Evolutionary conservation across 2,797 vertebrate genomes (phyloP), one percentile per base, ranked within the genome.

Genomic region (Cyprinodon diabolis): DNA sequence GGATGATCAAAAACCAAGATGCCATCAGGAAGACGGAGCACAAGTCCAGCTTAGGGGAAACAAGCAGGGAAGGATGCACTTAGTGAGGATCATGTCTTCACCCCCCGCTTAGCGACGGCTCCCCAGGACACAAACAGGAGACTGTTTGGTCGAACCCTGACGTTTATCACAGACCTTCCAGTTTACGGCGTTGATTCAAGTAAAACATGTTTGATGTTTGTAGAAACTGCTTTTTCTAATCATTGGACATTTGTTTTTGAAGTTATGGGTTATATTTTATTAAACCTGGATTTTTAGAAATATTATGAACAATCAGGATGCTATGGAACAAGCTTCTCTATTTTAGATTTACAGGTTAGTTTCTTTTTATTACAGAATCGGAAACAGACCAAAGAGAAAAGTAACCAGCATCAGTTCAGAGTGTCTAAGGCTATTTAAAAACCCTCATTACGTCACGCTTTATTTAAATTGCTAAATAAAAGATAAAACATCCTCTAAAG

Each of bases 71-170:
- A 90, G 90, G 77, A 91, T 87, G 80, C 81, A 87, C 89, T 93
- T 91, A 92, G 92, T 86, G 84, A 91, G 86, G 86, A 92, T 84
- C 90, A 88, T 86, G 88, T 77, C 87, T 88, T 86, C 82, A 90
- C 92, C 89, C 89, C 93, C 93, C 23, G 89, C 90, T 90, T 92
- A 84, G 89, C 84, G 81, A 83, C 87, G 86, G 88, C 90, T 86
- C 84, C 86, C 91, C 85, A 83, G 84, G 89, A 93, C 88, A 93
- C 90, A 95, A 95, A 95, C 93, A 95, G 93, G 93, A 93, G 71
- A 82, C 88, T 89, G 92, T 90, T 90, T 89, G 89, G 91, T 93
- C 90, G 91, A 91, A 92, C 87, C 87, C 91, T 69, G 70, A 81
- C 89, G 80, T 90, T 92, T 82, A 87, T 91, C 90, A 94, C 93